Percentiles rank a stretch among this genome's conserved stretches.
These are phyloP conservation scores for Plestiodon gilberti DNA, from an alignment of 2,113 vertebrate species.

Conservation along the genomic window DNA sequence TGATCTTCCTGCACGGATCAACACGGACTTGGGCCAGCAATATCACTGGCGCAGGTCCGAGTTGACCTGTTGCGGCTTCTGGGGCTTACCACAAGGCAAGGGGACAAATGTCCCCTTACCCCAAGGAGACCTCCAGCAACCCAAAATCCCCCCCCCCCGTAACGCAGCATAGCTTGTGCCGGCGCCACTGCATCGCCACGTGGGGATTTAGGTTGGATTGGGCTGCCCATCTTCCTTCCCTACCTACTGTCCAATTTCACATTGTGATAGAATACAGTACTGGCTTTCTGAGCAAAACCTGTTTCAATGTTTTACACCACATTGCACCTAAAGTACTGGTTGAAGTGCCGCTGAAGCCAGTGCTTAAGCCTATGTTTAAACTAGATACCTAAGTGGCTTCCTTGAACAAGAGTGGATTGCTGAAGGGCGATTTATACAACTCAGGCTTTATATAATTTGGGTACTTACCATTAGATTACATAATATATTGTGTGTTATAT, in stretches of 20 bases:
- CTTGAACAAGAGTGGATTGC: not conserved
- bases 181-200: too few relatives aligned
- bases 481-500: slow-evolving; percentile 8
- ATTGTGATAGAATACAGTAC: not conserved
- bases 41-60: too few relatives aligned
- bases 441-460: not conserved
- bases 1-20: too few relatives aligned
- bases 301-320: not conserved
- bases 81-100: too few relatives aligned
- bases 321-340: not conserved
- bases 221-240: too few relatives aligned
- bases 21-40: too few relatives aligned
- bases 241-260: not conserved
- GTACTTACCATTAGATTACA: not conserved
- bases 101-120: too few relatives aligned
- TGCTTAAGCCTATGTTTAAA: not conserved
- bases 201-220: too few relatives aligned
- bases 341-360: not conserved
- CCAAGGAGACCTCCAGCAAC: not conserved
- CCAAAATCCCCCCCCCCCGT: too few relatives aligned
- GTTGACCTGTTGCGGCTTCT: too few relatives aligned
- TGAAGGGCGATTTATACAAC: not conserved
- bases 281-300: not conserved
- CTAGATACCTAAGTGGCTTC: not conserved
- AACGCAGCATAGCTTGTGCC: too few relatives aligned